Percentiles rank a stretch among this genome's conserved stretches.
phyloP scores from a whole-genome alignment of 2,113 vertebrate species.

The Opisthocomus hoazin region DNA sequence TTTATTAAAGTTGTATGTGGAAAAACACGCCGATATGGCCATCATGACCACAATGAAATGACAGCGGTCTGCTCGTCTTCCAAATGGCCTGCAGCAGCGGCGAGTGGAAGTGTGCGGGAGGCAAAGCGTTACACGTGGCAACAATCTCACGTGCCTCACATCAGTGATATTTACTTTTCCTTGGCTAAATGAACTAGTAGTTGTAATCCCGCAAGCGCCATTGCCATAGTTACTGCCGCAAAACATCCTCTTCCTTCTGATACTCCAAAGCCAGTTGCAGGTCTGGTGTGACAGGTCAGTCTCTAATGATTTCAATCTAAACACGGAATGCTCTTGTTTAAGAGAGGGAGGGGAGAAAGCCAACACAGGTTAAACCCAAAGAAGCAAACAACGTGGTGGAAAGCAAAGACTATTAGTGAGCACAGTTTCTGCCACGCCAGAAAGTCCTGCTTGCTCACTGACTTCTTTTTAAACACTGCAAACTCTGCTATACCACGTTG shows the following conservation, averaged over 20 bases:
- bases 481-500: fast-evolving
- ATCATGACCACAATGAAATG: neutral
- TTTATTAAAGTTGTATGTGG: neutral
- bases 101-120: fast-evolving
- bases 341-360: neutral
- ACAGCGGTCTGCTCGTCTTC: neutral
- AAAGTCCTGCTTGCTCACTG: neutral
- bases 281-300: neutral
- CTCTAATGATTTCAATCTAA: neutral
- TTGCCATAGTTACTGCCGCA: neutral
- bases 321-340: neutral
- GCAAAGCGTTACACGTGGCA: neutral
- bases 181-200: neutral
- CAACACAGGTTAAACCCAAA: neutral
- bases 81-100: fast-evolving
- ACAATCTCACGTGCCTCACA: fast-evolving
- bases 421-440: neutral
- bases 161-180: neutral
- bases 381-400: neutral
- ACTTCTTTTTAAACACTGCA: neutral
- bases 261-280: neutral
- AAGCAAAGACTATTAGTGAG: neutral
- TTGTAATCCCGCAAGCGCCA: neutral
- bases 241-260: neutral
- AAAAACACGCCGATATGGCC: neutral